phyloP scores from a whole-genome alignment of 30 jellyfish, hydroid and myxozoan species.

The Hydractinia symbiolongicarpus region DNA sequence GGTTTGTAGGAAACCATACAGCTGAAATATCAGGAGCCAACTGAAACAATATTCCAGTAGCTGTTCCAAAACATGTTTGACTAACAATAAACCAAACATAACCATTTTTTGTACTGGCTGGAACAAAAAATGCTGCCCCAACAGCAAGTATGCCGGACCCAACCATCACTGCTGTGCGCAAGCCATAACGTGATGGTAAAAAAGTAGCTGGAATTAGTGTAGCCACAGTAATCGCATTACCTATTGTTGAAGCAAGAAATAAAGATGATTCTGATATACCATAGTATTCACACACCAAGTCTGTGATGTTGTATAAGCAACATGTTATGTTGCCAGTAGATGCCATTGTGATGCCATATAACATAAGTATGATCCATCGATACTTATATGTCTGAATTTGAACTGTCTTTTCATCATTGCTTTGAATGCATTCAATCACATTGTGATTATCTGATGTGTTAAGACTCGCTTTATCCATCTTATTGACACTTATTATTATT shows the following conservation, averaged over 20 bases:
- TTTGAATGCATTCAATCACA: no score
- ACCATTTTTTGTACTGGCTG: not conserved
- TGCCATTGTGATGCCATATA: not conserved
- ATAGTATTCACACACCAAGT: not conserved
- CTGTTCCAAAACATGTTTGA: not conserved
- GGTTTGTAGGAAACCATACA: slow-evolving; percentile 12
- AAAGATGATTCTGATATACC: not conserved
- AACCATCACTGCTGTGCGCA: not conserved
- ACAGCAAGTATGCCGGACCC: slow-evolving; percentile 5
- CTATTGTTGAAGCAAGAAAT: not conserved
- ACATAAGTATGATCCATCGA: not conserved
- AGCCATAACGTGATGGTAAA: not conserved
- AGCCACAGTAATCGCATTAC: not conserved
- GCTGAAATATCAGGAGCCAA: not conserved
- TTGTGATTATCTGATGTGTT: no score
- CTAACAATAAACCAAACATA: not conserved
- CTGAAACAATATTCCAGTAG: not conserved
- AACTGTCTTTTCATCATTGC: no score
- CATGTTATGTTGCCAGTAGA: not conserved
- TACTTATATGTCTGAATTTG: not conserved
- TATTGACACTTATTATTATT: no score
- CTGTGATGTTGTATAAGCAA: not conserved
- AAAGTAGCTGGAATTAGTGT: slow-evolving; percentile 8
- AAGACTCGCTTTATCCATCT: no score
- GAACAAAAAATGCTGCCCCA: slow-evolving; percentile 4